Conservation (phyloP, 2,797 vertebrate genomes). For the Betta splendens region DNA sequence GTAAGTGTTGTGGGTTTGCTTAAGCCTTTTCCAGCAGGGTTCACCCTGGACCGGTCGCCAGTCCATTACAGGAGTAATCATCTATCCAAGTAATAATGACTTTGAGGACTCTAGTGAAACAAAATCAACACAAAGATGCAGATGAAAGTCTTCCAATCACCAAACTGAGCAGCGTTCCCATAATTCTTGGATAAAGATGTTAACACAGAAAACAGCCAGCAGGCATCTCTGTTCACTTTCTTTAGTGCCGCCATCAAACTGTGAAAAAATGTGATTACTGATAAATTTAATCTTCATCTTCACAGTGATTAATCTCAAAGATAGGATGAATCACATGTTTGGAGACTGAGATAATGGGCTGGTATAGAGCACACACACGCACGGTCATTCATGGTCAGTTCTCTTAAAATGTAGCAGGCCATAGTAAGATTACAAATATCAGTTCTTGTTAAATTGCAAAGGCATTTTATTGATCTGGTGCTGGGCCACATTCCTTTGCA, state of each 20-base stretch:
- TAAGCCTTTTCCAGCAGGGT: too few relatives aligned
- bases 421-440: conserved; percentile 66
- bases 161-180: conserved; percentile 7
- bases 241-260: conserved; percentile 43
- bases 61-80: too few relatives aligned
- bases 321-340: conserved; percentile 54
- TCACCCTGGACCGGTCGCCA: too few relatives aligned
- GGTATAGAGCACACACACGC: conserved; percentile 21
- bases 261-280: conserved; percentile 63
- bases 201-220: conserved; percentile 53
- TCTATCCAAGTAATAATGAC: conserved; percentile 1
- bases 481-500: conserved; percentile 59
- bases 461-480: conserved; percentile 72
- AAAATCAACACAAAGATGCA: conserved; percentile 3
- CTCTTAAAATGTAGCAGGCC: conserved; percentile 53
- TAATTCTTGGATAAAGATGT: conserved; percentile 51
- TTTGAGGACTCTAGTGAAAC: conserved; percentile 13
- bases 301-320: conserved; percentile 63
- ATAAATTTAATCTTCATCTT: conserved; percentile 70
- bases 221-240: conserved; percentile 38
- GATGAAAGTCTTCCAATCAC: conserved; percentile 32
- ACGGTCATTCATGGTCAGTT: conserved; percentile 19
- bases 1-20: too few relatives aligned
- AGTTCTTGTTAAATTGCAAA: conserved; percentile 79
- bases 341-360: conserved; percentile 55